Percentiles rank a stretch among this genome's conserved stretches.
phyloP scores from a whole-genome alignment of 2,113 vertebrate species.

The Erinaceus europaeus region DNA sequence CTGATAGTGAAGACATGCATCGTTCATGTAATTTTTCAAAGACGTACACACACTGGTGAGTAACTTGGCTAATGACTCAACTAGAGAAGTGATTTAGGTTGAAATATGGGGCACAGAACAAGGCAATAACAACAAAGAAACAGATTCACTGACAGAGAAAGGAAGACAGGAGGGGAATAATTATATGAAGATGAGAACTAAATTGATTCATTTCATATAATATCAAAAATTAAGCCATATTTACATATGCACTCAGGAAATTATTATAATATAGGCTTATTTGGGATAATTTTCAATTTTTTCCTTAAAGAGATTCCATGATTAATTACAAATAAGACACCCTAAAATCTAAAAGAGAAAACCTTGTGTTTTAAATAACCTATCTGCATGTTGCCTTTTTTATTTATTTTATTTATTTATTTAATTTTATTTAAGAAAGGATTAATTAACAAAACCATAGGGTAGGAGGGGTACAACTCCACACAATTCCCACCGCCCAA shows the following conservation, averaged over 20 bases:
- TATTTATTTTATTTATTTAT: too few species aligned
- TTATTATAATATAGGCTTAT: not conserved
- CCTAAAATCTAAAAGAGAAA: not conserved
- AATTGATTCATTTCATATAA: not conserved
- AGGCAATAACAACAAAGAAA: not conserved
- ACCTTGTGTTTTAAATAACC: not conserved
- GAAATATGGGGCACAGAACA: not conserved
- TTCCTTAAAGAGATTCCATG: not conserved
- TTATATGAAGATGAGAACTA: not conserved
- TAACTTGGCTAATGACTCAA: not conserved
- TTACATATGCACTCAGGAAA: not conserved
- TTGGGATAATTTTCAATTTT: not conserved
- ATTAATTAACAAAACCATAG: too few species aligned
- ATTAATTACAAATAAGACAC: not conserved
- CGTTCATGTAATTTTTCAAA: not conserved
- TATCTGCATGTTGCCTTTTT: not conserved
- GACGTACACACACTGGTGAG: not conserved
- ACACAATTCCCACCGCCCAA: too few species aligned
- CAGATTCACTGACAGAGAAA: not conserved
- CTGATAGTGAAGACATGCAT: not conserved
- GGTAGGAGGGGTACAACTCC: too few species aligned
- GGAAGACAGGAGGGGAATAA: not conserved
- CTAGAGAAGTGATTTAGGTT: not conserved
- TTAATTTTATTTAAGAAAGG: too few species aligned
- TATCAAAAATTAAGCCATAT: constrained; percentile 1